Conservation (phyloP, 2,113 vertebrate species). For the Solea senegalensis region DNA sequence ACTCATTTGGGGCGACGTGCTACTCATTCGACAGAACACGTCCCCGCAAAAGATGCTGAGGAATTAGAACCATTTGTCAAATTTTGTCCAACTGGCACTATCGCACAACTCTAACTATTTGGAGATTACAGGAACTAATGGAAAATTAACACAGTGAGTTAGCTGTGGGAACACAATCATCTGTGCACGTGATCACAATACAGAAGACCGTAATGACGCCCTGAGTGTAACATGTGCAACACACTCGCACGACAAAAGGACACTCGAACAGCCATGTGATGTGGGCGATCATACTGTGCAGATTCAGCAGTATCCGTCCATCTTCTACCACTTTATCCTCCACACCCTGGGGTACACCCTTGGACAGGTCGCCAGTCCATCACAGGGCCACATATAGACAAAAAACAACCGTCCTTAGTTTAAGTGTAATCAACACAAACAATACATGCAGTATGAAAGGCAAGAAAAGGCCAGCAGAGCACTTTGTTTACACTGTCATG, state of each 20-base stretch:
- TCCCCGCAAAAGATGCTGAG: not conserved
- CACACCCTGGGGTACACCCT: too few relatives aligned
- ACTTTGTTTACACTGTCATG: too few relatives aligned
- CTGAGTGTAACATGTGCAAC: not conserved
- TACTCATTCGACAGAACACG: not conserved
- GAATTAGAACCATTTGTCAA: not conserved
- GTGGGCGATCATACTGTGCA: not conserved
- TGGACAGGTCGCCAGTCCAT: too few relatives aligned
- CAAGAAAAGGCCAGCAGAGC: too few relatives aligned
- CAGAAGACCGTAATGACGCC: too few relatives aligned
- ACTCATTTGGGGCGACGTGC: constrained; percentile 3
- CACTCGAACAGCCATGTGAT: not conserved
- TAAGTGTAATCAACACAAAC: too few relatives aligned
- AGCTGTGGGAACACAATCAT: not conserved
- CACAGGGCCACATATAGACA: too few relatives aligned
- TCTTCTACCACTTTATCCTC: too few relatives aligned
- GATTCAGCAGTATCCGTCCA: not conserved
- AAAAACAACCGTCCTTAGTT: too few relatives aligned
- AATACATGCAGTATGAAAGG: too few relatives aligned
- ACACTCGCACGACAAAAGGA: not conserved
- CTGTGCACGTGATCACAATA: too few relatives aligned
- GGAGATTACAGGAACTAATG: not conserved
- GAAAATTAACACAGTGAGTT: not conserved
- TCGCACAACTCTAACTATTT: not conserved
- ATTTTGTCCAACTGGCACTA: not conserved